These are phyloP conservation scores for Aphidius ervi DNA, from an alignment of 1,140 invertebrate genomes.

Conservation along the genomic window DNA sequence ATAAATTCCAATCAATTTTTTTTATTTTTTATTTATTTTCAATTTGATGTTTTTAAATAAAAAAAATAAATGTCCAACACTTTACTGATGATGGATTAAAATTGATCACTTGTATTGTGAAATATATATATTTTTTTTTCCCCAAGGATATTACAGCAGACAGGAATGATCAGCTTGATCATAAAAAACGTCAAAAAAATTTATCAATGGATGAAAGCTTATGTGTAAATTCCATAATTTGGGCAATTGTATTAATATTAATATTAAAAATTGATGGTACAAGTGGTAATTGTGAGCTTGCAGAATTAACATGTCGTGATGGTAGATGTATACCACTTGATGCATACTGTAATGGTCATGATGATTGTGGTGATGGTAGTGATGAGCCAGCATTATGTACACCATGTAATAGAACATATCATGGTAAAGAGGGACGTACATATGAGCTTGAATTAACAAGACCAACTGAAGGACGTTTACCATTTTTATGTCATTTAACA, in stretches of 20 bases:
- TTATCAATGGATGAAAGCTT: conserved; percentile 1
- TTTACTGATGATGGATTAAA: no score
- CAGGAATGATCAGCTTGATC: no score
- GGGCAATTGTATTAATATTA: conserved; percentile 21
- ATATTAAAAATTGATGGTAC: conserved; percentile 19
- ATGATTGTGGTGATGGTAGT: conserved; percentile 78
- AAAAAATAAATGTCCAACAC: no score
- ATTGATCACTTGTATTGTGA: no score
- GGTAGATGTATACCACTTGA: conserved; percentile 78
- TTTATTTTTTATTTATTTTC: no score
- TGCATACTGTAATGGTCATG: conserved; percentile 76
- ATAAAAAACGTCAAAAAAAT: conserved; percentile 13
- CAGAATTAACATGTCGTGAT: conserved; percentile 76
- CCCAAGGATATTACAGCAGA: no score
- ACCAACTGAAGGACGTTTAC: conserved; percentile 65
- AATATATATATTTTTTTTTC: no score
- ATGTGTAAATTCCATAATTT: conserved; percentile 19
- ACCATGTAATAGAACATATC: conserved; percentile 84
- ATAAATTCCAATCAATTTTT: no score
- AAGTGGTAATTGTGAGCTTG: conserved; percentile 63
- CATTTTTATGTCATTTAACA: conserved; percentile 82
- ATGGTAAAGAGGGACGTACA: conserved; percentile 78
- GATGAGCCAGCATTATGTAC: conserved; percentile 81
- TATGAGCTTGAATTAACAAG: conserved; percentile 71
- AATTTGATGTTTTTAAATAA: no score